Base-by-base conservation (phyloP, 92 coral and sea anemone genomes). In the Parazoanthus darwini region DNA sequence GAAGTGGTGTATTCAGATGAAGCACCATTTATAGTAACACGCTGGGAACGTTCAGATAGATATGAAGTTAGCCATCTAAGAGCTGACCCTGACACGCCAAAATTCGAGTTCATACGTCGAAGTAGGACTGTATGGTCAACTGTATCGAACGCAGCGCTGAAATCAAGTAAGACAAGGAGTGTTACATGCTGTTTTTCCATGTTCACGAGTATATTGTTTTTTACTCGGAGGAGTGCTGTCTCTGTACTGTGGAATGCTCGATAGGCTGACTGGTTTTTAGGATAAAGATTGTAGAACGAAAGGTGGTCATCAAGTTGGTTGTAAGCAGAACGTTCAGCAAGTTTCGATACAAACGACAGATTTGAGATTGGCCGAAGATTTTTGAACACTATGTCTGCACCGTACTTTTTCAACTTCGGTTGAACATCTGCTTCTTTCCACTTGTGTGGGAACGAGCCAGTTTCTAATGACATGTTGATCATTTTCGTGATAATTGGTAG, bases 151-250 rank as follows among this genome's bases (percentile, higher is more conserved):
- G 79, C 88, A 33, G 88, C 51, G 74, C 88, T 85, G 48, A 85
- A 54, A 67, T 85, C 88, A 70, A 74, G 89, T 39, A 87, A 77
- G 85, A 78, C 90, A 46, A 87, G 74, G 44, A 87, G 77, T 50
- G 90, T 87, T 79, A 87, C 90, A 56, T 87, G 90, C 81, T 78
- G 73, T 38, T 79, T 78, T 85, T 87, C 85, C 90, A 87, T 87
- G 43, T 87, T 87, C 72, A 87, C 63, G 74, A 87, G 90, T 77
- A 87, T 87, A 39, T 87, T 85, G 72, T 78, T 78, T 59, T 87
- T 68, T 51, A 87, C 48, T 82, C 65, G 81, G 67, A 87, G 77
- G 54, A 87, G 74, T 37, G 82, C 89, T 74, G 89, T 86, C 81
- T 86, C 89, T 35, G 89, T 86, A 67, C 89, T 86, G 48, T 86